phyloP scores from a whole-genome alignment of 2,888 invertebrate species.

The Andrena praecox region DNA sequence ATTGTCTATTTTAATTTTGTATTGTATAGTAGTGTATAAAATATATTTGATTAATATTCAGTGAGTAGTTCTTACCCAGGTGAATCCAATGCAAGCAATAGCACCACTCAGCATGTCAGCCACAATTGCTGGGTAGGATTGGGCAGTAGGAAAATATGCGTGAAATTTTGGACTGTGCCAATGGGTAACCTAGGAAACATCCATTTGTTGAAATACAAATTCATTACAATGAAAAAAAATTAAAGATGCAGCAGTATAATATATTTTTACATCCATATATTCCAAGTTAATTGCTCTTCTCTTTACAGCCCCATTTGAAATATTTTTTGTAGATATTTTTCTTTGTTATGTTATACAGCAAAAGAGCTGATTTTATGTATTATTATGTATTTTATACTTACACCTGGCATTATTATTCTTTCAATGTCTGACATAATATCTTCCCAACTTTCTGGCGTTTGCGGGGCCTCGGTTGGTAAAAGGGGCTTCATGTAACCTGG shows the following conservation, averaged over 20 bases:
- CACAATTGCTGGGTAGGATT: conserved; percentile 96
- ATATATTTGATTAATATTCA: background rate
- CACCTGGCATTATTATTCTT: conserved; percentile 96
- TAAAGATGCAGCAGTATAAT: background rate
- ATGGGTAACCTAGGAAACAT: conserved; percentile 89
- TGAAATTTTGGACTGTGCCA: conserved; percentile 99
- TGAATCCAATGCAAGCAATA: conserved; percentile 98
- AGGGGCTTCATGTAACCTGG: conserved; percentile 95
- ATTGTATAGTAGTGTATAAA: conserved; percentile 1
- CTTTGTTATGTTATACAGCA: too few species aligned
- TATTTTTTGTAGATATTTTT: too few species aligned
- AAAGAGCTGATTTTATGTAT: too few species aligned
- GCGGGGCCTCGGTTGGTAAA: conserved; percentile 94
- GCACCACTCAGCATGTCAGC: conserved; percentile 98
- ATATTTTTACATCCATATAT: background rate
- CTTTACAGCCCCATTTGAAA: too few species aligned
- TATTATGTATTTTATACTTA: conserved; percentile 81
- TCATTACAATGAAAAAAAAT: background rate
- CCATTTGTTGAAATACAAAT: background rate
- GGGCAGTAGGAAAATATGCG: conserved; percentile 97
- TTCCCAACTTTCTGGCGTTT: conserved; percentile 93
- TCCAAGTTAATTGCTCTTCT: too few species aligned
- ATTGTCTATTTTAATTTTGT: background rate
- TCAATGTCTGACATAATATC: conserved; percentile 95
- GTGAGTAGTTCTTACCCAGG: conserved; percentile 90